Evolutionary conservation across 2,113 vertebrate genomes (phyloP).

Genomic region (Empidonax alnorum): DNA sequence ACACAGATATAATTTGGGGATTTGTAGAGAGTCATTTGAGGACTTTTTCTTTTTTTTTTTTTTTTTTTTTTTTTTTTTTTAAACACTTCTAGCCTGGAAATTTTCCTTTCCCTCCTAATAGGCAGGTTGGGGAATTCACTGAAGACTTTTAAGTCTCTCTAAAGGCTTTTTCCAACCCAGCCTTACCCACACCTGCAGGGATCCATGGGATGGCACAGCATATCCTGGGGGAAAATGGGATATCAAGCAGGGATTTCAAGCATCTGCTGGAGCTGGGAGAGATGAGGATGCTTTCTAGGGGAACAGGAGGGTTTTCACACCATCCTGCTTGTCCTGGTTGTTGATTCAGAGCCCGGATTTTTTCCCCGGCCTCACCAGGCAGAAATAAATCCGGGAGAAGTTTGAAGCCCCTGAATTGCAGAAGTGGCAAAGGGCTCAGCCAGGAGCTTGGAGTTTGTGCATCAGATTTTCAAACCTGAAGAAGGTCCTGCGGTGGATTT

Average conservation of each 20-base stretch:
- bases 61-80: no score
- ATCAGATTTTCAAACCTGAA: not conserved
- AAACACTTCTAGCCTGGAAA: not conserved
- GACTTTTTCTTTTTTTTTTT: no score
- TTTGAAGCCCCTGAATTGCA: not conserved
- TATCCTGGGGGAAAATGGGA: accelerated
- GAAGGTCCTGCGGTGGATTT: not conserved
- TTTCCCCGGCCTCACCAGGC: not conserved
- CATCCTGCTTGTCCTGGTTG: not conserved
- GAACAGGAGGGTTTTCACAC: not conserved
- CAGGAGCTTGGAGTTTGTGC: not conserved
- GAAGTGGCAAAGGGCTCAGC: not conserved
- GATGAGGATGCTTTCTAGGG: not conserved
- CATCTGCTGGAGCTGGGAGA: not conserved
- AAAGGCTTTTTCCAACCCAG: not conserved
- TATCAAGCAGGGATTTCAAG: not conserved
- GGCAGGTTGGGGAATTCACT: not conserved
- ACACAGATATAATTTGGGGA: no score
- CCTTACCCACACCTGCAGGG: not conserved
- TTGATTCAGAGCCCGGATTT: not conserved
- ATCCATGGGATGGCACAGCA: accelerated
- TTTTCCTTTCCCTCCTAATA: not conserved
- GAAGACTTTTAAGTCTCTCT: not conserved
- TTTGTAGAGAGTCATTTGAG: not conserved
- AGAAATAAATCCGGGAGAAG: accelerated